A percentile compares a stretch with the other conserved stretches of the same genome.
Evolutionary conservation across 2,113 vertebrate species (phyloP).

Genomic region (Lophura nycthemera): DNA sequence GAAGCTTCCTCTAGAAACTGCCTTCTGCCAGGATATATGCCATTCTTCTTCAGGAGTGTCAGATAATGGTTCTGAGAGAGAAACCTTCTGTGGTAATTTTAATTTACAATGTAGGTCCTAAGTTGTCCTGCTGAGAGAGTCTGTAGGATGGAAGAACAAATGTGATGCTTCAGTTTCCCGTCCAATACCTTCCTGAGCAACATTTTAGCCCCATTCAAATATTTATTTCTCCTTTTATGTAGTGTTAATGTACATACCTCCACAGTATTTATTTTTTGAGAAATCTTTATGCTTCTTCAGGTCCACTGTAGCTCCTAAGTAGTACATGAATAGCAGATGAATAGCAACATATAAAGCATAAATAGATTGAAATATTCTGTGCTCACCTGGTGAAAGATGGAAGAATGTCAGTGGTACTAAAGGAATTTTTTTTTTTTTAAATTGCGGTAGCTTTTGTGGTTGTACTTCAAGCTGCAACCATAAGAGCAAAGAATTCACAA

Average conservation of each 20-base stretch:
- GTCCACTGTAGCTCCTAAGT: background rate
- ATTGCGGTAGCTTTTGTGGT: background rate
- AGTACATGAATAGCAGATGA: background rate
- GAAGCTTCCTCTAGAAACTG: background rate
- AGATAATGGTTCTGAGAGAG: background rate
- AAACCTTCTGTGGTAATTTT: background rate
- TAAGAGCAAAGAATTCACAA: background rate
- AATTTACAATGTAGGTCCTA: background rate
- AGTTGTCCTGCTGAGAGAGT: background rate
- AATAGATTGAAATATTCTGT: background rate
- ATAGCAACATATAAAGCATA: background rate
- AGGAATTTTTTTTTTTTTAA: background rate
- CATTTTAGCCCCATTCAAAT: background rate
- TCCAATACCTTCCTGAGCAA: background rate
- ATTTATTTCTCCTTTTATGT: background rate
- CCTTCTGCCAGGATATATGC: background rate
- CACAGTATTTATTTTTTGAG: background rate
- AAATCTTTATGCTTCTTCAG: background rate
- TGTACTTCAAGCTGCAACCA: background rate
- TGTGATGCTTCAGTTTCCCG: background rate
- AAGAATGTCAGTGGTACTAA: background rate
- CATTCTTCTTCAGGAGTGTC: accelerated
- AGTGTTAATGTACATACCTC: background rate
- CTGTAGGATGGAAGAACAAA: background rate
- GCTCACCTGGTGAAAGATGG: background rate